Conservation (phyloP, 2,797 vertebrate species). For the Myotis myotis region DNA sequence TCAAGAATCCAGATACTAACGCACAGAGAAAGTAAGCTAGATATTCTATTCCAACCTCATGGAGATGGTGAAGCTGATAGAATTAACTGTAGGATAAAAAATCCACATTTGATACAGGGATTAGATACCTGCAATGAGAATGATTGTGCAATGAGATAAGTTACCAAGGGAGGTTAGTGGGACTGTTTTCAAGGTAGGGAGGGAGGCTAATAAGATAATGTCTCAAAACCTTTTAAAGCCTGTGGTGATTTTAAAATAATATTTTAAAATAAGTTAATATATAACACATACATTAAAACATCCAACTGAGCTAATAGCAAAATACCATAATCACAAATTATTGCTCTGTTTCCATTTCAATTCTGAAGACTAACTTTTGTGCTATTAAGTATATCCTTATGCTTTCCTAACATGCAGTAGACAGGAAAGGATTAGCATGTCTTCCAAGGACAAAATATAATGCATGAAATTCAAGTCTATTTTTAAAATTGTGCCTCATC, state of each 20-base stretch:
- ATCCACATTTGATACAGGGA: constrained; percentile 34
- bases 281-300: constrained; percentile 33
- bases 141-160: neutral
- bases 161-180: constrained; percentile 13
- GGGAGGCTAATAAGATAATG: constrained; percentile 6
- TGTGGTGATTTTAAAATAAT: constrained; percentile 45
- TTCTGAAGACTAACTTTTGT: constrained; percentile 42
- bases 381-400: constrained; percentile 49
- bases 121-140: constrained; percentile 35
- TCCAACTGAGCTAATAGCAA: neutral
- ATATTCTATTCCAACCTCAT: constrained; percentile 4
- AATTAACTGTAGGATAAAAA: constrained; percentile 51
- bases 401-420: constrained; percentile 24
- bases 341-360: constrained; percentile 48
- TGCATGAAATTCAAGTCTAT: constrained; percentile 52
- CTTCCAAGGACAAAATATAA: constrained; percentile 43
- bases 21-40: constrained; percentile 27
- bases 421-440: constrained; percentile 33
- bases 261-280: constrained; percentile 44
- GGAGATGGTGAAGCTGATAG: constrained; percentile 37
- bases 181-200: neutral
- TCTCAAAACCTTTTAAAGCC: constrained; percentile 42
- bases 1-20: constrained; percentile 3
- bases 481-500: constrained; percentile 51
- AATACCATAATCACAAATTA: constrained; percentile 49